Conservation (phyloP, 2,888 invertebrate species). For the Heteromurus nitidus region DNA sequence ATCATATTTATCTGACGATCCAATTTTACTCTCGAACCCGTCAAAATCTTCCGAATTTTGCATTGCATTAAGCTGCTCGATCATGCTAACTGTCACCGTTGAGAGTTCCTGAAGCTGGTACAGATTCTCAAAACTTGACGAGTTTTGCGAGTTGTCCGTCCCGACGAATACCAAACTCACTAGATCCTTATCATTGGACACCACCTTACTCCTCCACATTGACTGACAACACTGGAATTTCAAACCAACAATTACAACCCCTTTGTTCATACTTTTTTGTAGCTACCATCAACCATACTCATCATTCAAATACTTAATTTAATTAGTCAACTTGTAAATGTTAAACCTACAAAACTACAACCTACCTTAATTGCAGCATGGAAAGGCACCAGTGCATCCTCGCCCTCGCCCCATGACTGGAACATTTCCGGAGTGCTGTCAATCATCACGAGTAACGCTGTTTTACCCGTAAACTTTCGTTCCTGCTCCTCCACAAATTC, state of each 20-base stretch:
- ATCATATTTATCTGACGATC: constrained; percentile 58
- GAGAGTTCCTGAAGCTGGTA: constrained; percentile 68
- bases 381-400: constrained; percentile 64
- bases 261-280: too few species aligned
- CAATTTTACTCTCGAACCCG: constrained; percentile 68
- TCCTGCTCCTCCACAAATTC: constrained; percentile 55
- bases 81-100: constrained; percentile 64
- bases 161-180: constrained; percentile 68
- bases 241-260: too few species aligned
- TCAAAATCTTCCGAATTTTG: constrained; percentile 57
- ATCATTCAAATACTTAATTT: too few species aligned
- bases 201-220: constrained; percentile 69
- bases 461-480: constrained; percentile 38
- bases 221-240: constrained; percentile 70
- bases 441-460: constrained; percentile 66
- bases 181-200: constrained; percentile 65
- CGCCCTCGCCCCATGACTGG: constrained; percentile 57
- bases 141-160: constrained; percentile 67
- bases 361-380: constrained; percentile 69
- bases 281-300: too few species aligned
- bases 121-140: constrained; percentile 63
- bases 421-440: constrained; percentile 70
- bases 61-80: constrained; percentile 67
- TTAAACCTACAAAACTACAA: background rate
- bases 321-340: background rate